A percentile compares a stretch with the other conserved stretches of the same genome.
These are phyloP conservation scores for Disparrhopalites patrizii DNA, from an alignment of 2,888 invertebrate genomes.

Conservation along the genomic window DNA sequence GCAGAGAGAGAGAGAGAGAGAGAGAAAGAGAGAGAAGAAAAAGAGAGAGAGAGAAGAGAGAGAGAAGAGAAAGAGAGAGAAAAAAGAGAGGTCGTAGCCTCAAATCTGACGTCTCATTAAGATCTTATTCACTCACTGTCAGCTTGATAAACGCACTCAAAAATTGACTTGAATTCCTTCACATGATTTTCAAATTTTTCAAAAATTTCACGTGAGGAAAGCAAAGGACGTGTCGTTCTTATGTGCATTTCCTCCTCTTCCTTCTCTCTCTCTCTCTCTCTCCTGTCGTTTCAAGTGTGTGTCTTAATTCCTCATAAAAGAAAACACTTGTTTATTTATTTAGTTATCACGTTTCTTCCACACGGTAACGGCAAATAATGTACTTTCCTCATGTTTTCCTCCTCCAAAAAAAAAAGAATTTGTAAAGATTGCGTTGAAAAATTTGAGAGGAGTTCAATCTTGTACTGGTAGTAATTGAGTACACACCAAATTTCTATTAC, in stretches of 20 bases:
- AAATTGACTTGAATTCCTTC: slow-evolving; percentile 37
- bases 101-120: slow-evolving; percentile 31
- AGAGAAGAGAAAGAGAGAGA: not conserved
- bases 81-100: slow-evolving; percentile 22
- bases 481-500: no score
- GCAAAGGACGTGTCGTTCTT: not conserved
- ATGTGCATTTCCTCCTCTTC: slow-evolving; percentile 19
- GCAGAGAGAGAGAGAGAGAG: not conserved
- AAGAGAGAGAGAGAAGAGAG: not conserved
- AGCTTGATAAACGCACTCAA: slow-evolving; percentile 33
- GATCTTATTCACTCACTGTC: slow-evolving; percentile 29
- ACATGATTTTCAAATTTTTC: slow-evolving; percentile 39
- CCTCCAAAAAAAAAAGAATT: no score
- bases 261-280: not conserved
- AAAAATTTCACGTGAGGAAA: slow-evolving; percentile 23
- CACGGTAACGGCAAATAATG: no score
- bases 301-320: no score
- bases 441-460: no score
- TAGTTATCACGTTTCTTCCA: slow-evolving; percentile 7
- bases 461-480: no score
- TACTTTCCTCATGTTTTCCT: no score
- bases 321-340: no score
- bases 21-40: not conserved
- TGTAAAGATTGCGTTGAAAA: no score
- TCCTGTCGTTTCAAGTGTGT: not conserved